Evolutionary conservation across 2,888 invertebrate species (phyloP), one percentile per base, ranked within the genome.

Genomic region (Drosophila lutescens): DNA sequence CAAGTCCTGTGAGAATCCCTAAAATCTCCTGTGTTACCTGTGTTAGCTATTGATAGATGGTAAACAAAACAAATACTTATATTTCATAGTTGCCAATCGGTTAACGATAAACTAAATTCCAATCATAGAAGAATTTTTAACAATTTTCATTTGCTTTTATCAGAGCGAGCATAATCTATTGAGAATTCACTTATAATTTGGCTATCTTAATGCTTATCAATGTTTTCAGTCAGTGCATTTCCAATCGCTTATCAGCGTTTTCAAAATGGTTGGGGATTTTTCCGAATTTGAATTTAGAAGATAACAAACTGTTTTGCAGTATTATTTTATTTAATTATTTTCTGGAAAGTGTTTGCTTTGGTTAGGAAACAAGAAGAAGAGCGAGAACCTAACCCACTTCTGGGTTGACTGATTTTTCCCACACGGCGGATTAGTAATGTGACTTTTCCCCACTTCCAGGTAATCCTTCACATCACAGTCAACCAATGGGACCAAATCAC

Each of bases 401-500:
- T 20, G 20, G 20, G 20, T 20, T 1, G 20, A 20, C 36, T 43
- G 12, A 4, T 49, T 13, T 13, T 20, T 49, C 49, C 51, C 55
- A 56, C 72, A 54, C 32, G 54, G 46, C 72, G 65, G 65, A 72
- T 73, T 40, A 72, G 58, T 65, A 51, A 72, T 73, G 2, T 43
- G 4, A 26, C 13, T 38, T n/a, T 20, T 6, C 4, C 7, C 13
- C 1, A 10, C 47, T 46, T 57, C 6, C 50, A 56, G 56, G 30
- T 56, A 57, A 46, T 53, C 55, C 56, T 47, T 38, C 51, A 53
- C 62, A 62, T 44, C 56, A 62, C 70, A 70, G 71, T 79, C 79
- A 86, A 83, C 86, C 79, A 86, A 83, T 83, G 83, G 83, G 83
- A 83, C 83, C 83, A 83, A 83, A 80, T 77, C 66, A 80, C 63